Evolutionary conservation across 1,140 invertebrate genomes (phyloP).

Genomic region (Diachasmimorpha longicaudata): DNA sequence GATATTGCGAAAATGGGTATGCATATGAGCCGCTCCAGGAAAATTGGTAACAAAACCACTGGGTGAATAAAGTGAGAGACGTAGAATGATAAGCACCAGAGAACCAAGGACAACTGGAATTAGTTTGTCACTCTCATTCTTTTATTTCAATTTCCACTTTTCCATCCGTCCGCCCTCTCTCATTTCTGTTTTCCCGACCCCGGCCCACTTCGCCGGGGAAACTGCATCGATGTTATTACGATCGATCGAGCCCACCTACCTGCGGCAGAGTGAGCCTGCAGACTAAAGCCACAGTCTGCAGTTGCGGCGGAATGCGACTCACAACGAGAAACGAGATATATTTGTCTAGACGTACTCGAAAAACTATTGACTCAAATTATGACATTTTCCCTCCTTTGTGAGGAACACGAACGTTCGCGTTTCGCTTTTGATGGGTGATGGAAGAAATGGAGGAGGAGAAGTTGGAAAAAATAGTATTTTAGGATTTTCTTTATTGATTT

Average conservation of each 20-base stretch:
- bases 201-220: constrained; percentile 16
- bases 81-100: background rate
- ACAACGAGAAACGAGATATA: background rate
- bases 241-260: constrained; percentile 28
- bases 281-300: background rate
- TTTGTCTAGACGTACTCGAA: background rate
- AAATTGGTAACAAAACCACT: background rate
- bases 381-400: no score
- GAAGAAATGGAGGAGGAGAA: no score
- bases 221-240: constrained; percentile 33
- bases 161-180: background rate
- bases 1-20: background rate
- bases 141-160: background rate
- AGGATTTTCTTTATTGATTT: no score
- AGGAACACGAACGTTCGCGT: no score
- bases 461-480: no score
- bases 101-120: background rate
- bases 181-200: constrained; percentile 12
- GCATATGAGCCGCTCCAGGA: background rate
- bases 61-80: background rate
- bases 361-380: no score
- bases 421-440: no score
- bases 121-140: background rate
- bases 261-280: constrained; percentile 3
- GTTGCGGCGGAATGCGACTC: background rate